phyloP scores from a whole-genome alignment of 2,113 vertebrate species.

The Bagarius yarrelli region DNA sequence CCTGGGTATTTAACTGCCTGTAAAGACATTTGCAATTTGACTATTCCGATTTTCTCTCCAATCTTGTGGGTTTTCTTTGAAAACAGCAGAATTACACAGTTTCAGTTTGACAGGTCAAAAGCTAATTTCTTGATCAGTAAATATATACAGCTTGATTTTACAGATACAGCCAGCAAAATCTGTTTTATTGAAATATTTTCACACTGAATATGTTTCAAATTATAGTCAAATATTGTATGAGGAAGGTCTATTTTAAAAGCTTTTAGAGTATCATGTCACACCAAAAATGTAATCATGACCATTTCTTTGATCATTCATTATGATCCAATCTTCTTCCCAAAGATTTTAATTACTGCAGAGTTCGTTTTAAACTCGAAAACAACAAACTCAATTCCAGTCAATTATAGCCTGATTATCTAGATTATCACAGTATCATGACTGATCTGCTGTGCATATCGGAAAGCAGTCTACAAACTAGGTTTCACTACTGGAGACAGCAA shows the following conservation, averaged over 20 bases:
- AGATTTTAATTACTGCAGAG: no score
- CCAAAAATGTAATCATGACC: no score
- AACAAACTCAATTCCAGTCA: not conserved
- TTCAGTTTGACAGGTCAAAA: not conserved
- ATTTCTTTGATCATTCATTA: no score
- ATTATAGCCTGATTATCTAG: not conserved
- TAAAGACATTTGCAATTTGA: not conserved
- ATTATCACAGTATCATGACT: not conserved
- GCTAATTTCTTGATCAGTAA: not conserved
- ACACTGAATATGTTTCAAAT: not conserved
- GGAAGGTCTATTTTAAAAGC: not conserved
- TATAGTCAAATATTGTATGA: not conserved
- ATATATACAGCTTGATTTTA: not conserved
- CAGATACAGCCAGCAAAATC: not conserved
- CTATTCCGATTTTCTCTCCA: not conserved
- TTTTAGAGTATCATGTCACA: not conserved
- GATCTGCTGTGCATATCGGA: constrained; percentile 7
- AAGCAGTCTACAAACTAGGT: not conserved
- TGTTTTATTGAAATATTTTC: not conserved
- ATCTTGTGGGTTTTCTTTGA: not conserved
- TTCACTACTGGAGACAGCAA: constrained; percentile 15
- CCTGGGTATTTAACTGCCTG: not conserved
- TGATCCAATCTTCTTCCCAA: not conserved
- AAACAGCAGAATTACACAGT: not conserved
- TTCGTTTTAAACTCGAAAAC: not conserved